Evolutionary conservation across 2,797 vertebrate species (phyloP).

Genomic region (Tauraco hartlaubi): DNA sequence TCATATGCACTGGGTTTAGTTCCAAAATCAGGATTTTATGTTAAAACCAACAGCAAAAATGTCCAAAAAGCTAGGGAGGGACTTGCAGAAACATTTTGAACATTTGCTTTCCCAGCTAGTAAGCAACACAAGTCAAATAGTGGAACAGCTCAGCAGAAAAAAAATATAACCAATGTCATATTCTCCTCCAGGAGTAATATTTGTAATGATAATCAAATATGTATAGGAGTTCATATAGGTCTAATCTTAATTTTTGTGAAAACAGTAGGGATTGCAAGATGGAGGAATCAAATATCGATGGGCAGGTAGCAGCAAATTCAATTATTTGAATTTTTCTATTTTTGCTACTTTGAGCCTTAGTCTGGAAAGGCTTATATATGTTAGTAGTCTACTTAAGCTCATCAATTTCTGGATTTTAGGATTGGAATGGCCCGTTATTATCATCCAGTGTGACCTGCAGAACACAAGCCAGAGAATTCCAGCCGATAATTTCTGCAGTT

Average conservation of each 20-base stretch:
- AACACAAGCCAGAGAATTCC: not conserved
- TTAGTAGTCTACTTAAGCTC: not conserved
- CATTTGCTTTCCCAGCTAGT: not conserved
- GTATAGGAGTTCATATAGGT: not conserved
- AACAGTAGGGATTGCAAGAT: not conserved
- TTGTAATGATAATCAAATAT: slow-evolving; percentile 3
- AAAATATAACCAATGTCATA: not conserved
- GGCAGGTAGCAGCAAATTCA: not conserved
- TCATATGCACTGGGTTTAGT: not conserved
- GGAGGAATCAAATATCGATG: not conserved
- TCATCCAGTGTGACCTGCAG: not conserved
- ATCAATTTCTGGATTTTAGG: not conserved
- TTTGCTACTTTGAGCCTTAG: not conserved
- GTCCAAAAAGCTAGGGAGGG: not conserved
- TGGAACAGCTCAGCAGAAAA: not conserved
- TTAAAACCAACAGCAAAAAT: not conserved
- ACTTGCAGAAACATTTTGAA: not conserved
- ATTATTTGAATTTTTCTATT: not conserved
- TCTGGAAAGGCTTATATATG: not conserved
- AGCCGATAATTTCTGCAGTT: not conserved
- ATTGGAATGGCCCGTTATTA: not conserved
- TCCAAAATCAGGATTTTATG: not conserved
- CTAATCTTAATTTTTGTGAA: not conserved
- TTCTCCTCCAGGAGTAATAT: not conserved
- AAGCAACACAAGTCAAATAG: slow-evolving; percentile 1